Percentiles rank a stretch among this genome's conserved stretches.
Evolutionary conservation across 2,797 vertebrate genomes (phyloP).

Genomic region (Pseudomugil tenellus): DNA sequence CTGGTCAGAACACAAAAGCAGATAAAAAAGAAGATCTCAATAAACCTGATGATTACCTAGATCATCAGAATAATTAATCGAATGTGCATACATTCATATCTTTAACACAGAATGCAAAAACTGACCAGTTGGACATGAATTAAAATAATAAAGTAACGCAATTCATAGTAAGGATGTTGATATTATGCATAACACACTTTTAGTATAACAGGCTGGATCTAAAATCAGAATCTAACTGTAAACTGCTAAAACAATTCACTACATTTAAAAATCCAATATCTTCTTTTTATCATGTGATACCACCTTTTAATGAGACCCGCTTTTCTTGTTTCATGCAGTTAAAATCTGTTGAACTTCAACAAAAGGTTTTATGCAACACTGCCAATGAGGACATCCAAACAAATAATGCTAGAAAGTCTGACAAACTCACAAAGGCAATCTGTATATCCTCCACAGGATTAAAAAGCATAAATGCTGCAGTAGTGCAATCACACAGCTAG

Average conservation of each 20-base stretch:
- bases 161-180: not conserved
- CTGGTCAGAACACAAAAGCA: not conserved
- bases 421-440: constrained; percentile 51
- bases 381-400: constrained; percentile 38
- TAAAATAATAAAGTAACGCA: not conserved
- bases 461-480: constrained; percentile 40
- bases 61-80: too few relatives aligned
- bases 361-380: constrained; percentile 20
- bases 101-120: not conserved
- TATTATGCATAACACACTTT: constrained; percentile 8
- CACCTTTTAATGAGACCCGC: not conserved
- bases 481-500: constrained; percentile 42
- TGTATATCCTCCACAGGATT: constrained; percentile 52
- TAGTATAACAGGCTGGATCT: not conserved
- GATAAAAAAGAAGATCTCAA: not conserved
- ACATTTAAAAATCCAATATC: not conserved
- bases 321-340: constrained; percentile 19
- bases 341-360: constrained; percentile 23
- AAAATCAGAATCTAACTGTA: not conserved
- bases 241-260: not conserved
- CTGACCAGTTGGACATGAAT: not conserved
- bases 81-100: too few relatives aligned
- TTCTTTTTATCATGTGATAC: constrained; percentile 3
- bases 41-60: too few relatives aligned
- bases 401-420: constrained; percentile 38